These are phyloP conservation scores for Diorhabda carinulata DNA, from an alignment of 1,140 invertebrate genomes.

Conservation along the genomic window DNA sequence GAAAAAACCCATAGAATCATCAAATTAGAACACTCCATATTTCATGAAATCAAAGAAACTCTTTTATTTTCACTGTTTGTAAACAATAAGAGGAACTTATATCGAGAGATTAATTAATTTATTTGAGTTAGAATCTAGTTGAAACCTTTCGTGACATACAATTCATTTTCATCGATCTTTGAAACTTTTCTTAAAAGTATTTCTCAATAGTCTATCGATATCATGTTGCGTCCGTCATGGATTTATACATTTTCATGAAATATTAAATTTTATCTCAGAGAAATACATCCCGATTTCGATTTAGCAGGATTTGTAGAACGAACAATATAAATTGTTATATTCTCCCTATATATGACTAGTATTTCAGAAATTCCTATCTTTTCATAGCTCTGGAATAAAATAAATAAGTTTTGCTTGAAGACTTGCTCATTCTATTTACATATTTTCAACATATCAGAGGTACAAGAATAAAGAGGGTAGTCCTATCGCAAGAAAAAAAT, in stretches of 20 bases:
- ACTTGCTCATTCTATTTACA: constrained; percentile 2
- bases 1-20: too few relatives aligned
- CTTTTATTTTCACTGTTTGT: too few relatives aligned
- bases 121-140: too few relatives aligned
- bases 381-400: background rate
- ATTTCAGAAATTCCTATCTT: constrained; percentile 3
- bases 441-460: constrained; percentile 2
- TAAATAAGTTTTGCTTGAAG: background rate
- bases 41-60: too few relatives aligned
- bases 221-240: too few relatives aligned
- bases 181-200: too few relatives aligned
- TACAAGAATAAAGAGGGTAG: background rate
- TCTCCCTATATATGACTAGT: background rate
- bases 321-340: background rate
- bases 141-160: too few relatives aligned
- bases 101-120: too few relatives aligned
- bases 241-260: background rate
- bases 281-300: background rate
- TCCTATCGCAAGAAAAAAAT: background rate
- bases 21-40: too few relatives aligned
- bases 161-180: too few relatives aligned
- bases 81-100: too few relatives aligned
- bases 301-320: background rate
- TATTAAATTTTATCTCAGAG: constrained; percentile 1
- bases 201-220: too few relatives aligned